These are phyloP conservation scores for Philereme vetulata DNA, from an alignment of 2,888 invertebrate species.

Conservation along the genomic window DNA sequence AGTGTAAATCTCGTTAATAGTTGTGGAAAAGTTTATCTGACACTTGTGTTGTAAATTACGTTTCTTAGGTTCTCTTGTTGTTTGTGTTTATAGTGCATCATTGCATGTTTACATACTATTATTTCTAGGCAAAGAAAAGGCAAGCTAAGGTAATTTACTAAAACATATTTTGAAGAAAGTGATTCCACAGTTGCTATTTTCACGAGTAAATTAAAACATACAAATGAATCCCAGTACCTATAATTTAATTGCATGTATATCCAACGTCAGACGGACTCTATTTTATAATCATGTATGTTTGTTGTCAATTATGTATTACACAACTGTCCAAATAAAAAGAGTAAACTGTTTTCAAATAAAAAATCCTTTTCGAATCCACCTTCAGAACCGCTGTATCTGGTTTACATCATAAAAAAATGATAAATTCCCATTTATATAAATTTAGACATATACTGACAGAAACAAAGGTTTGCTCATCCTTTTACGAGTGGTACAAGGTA, in stretches of 20 bases:
- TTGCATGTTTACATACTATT: constrained; percentile 7
- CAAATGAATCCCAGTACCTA: too few relatives aligned
- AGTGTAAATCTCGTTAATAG: not conserved
- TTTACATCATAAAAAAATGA: not conserved
- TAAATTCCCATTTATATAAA: not conserved
- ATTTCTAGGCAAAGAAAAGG: not conserved
- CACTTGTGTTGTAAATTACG: too few relatives aligned
- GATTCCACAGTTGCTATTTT: too few relatives aligned
- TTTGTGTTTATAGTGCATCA: not conserved
- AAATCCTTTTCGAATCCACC: not conserved
- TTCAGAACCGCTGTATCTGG: not conserved
- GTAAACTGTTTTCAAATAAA: not conserved
- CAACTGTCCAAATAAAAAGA: too few relatives aligned
- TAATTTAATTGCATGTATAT: too few relatives aligned
- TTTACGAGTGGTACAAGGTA: constrained; percentile 39
- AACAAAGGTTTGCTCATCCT: constrained; percentile 40
- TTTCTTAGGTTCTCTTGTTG: too few relatives aligned
- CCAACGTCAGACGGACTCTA: too few relatives aligned
- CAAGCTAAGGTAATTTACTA: not conserved
- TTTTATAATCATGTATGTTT: too few relatives aligned
- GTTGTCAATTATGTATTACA: too few relatives aligned
- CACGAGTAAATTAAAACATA: too few relatives aligned
- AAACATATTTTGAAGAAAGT: too few relatives aligned
- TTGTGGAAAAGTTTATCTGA: too few relatives aligned
- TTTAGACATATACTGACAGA: constrained; percentile 19